phyloP scores from a whole-genome alignment of 2,113 vertebrate species.

The Zingel zingel region DNA sequence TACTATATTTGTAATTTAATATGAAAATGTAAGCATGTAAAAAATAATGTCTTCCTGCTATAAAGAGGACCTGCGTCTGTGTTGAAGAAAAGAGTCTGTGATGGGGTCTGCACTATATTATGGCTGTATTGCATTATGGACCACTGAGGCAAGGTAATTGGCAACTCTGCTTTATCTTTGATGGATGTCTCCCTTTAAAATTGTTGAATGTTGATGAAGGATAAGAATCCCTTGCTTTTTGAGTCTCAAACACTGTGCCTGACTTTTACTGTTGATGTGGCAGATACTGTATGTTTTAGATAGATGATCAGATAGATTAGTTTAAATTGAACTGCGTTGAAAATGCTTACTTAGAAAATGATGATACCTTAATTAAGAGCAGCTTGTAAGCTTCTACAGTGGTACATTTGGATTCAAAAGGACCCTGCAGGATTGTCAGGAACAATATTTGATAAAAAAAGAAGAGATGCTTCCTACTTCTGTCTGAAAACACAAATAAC shows the following conservation, averaged over 20 bases:
- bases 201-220: slow-evolving; percentile 40
- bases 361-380: slow-evolving; percentile 9
- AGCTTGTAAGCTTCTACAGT: slow-evolving; percentile 7
- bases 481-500: slow-evolving; percentile 28
- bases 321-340: slow-evolving; percentile 15
- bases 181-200: slow-evolving; percentile 54
- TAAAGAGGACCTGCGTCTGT: slow-evolving; percentile 25
- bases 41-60: slow-evolving; percentile 4
- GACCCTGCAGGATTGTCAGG: slow-evolving; percentile 8
- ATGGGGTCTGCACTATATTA: slow-evolving; percentile 48
- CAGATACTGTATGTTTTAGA: slow-evolving; percentile 1
- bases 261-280: not conserved
- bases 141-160: slow-evolving; percentile 35
- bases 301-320: slow-evolving; percentile 6
- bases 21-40: slow-evolving; percentile 22
- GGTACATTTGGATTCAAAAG: slow-evolving; percentile 35
- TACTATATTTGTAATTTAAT: slow-evolving; percentile 16
- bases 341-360: not conserved
- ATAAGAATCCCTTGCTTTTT: slow-evolving; percentile 23
- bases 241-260: slow-evolving; percentile 5
- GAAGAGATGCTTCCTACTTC: slow-evolving; percentile 24
- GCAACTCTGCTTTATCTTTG: slow-evolving; percentile 52
- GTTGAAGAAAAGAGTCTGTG: slow-evolving; percentile 22
- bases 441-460: slow-evolving; percentile 19
- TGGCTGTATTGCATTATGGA: slow-evolving; percentile 56